phyloP scores from a whole-genome alignment of 2,888 invertebrate genomes.

The Leptinotarsa juncta region DNA sequence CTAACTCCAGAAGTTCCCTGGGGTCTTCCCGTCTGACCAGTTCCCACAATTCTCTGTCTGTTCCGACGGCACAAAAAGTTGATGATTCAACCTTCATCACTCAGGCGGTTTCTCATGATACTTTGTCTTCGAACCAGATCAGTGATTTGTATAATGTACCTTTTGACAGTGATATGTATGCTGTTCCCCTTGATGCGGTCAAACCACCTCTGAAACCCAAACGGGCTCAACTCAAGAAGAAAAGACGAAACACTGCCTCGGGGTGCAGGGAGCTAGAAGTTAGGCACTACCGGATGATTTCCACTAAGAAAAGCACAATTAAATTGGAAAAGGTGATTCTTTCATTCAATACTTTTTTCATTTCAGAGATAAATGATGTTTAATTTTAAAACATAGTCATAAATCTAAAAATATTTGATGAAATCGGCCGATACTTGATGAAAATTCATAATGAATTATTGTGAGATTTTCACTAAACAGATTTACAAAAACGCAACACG shows the following conservation, averaged over 20 bases:
- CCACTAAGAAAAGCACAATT: constrained; percentile 46
- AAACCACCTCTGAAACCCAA: constrained; percentile 70
- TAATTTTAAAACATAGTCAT: too few relatives aligned
- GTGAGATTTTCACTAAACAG: too few relatives aligned
- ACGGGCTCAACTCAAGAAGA: constrained; percentile 52
- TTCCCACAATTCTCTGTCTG: constrained; percentile 85
- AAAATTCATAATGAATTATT: too few relatives aligned
- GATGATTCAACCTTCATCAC: constrained; percentile 90
- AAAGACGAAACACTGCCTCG: constrained; percentile 63
- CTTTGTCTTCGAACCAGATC: constrained; percentile 80
- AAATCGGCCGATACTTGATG: too few relatives aligned
- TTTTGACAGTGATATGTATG: constrained; percentile 89
- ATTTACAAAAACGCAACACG: too few relatives aligned
- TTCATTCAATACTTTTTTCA: neutral
- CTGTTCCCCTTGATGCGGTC: constrained; percentile 86
- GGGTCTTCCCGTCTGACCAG: constrained; percentile 84
- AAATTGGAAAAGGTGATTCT: constrained; percentile 49
- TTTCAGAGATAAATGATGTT: neutral
- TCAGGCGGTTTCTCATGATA: constrained; percentile 89
- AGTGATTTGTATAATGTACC: constrained; percentile 90
- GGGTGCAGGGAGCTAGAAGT: constrained; percentile 63
- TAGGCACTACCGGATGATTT: constrained; percentile 47
- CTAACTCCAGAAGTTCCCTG: constrained; percentile 81
- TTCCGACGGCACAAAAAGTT: constrained; percentile 77
- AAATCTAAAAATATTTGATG: too few relatives aligned